Base-by-base conservation (phyloP, 2,113 vertebrate genomes). In the Coptodon rendalli region DNA sequence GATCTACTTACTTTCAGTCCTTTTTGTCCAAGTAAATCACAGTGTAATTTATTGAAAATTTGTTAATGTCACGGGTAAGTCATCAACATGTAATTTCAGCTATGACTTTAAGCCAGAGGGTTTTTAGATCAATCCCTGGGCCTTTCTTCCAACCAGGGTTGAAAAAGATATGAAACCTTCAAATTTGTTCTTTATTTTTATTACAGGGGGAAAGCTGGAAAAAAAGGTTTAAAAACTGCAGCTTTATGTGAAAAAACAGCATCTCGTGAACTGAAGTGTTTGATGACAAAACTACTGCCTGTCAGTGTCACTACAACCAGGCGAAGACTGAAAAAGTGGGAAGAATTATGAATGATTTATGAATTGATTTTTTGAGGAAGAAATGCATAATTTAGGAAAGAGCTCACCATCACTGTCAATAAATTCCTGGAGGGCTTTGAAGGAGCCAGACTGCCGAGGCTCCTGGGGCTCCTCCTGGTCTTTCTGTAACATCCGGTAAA, bases 391-490 rank as follows among this genome's bases (percentile, higher is more conserved):
- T 34, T 5, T 48, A 24, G 17, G 27, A 54, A 5, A 45, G 22
- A 66, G 34, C 97, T 97, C 94, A 98, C 97, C 97, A 79, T 98
- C 98, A 6, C 98, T 97, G 40, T 98, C 96, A 43, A 99, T 97
- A 79, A 97, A 96, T 3, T 98, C 98, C 96, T 99, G 98, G 91
- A 99, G 97, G 85, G 98, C 97, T 91, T 96, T 97, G 93, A 99
- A 99, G 87, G 99, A 99, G 80, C 98, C 98, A 2, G 99, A 99
- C 94, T 99, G 99, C 27, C 98, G 97, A 0, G 99, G 99, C 83
- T 97, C 95, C 5, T 95, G 91, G 7, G 96, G 96, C 38, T 97
- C 96, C 31, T 98, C 97, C 89, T 96, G 94, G 57, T 96, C 96
- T 81, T 95, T 93, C 5, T 98, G 98, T 40, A 99, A 95, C 98